Base-by-base conservation (phyloP, 2,113 vertebrate species). In the Cranoglanis bouderius region DNA sequence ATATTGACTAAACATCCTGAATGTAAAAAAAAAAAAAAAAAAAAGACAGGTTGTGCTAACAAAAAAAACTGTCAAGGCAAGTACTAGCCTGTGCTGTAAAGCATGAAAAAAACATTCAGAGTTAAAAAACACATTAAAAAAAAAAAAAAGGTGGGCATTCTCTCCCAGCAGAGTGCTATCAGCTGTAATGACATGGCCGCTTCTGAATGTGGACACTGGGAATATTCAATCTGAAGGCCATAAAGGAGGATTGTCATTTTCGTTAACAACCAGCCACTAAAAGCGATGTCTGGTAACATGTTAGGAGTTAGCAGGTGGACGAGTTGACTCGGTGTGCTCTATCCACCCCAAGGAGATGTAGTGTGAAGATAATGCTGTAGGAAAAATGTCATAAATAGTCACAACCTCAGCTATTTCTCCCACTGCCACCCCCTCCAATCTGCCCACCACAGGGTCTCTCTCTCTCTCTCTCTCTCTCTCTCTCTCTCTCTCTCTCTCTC, bases 271-370 rank as follows among this genome's bases (percentile, higher is more conserved):
- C 91, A 85, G 92, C 92, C 92, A 91, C 94, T 96, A 95, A 96
- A 96, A 95, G 95, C 95, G 95, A 95, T 94, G 94, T 95, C 93
- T 95, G 93, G 93, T 95, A 95, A 93, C 95, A 94, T 92, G 94
- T 93, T 93, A 89, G 89, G 91, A 94, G 92, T 93, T 93, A 94
- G 95, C 90, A 90, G 90, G 90, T 92, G 91, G 92, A 94, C 95
- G 92, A 92, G 91, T 92, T 93, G 92, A 92, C 92, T 93, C 90
- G 82, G 90, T 92, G 92, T 93, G 92, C 94, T 95, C 92, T 92
- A 91, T 93, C 93, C 92, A 93, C 94, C 94, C 94, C 91, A 92
- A 94, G 94, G 93, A 95, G 94, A 95, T 94, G 91, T 93, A 94
- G 94, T 95, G 94, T 94, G 93, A 95, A 94, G 96, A 95, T 96